These are phyloP conservation scores for Zelleria hepariella DNA, from an alignment of 2,888 invertebrate genomes.

Conservation along the genomic window DNA sequence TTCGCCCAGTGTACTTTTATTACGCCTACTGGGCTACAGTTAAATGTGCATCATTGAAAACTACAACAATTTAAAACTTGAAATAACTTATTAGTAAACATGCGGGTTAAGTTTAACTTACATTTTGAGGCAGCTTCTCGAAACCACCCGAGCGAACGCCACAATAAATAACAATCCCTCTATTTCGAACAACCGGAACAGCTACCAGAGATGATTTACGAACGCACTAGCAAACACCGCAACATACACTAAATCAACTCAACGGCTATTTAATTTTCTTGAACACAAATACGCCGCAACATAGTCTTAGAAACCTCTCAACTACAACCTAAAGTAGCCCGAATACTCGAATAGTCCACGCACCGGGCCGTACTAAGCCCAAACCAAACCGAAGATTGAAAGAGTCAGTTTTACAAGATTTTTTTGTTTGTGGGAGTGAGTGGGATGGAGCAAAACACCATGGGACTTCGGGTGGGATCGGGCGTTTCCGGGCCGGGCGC, in stretches of 20 bases:
- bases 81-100: neutral
- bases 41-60: too few relatives aligned
- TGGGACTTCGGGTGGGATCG: slow-evolving; percentile 54
- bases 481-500: slow-evolving; percentile 40
- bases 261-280: neutral
- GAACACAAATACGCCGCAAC: neutral
- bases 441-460: slow-evolving; percentile 44
- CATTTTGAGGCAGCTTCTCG: neutral
- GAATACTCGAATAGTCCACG: neutral
- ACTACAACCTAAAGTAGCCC: neutral
- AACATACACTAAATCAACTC: neutral
- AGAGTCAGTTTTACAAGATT: slow-evolving; percentile 21
- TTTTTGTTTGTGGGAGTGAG: slow-evolving; percentile 55
- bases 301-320: neutral
- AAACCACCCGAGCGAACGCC: neutral
- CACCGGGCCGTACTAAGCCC: neutral
- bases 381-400: neutral
- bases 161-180: neutral
- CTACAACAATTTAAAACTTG: too few relatives aligned
- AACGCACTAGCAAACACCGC: neutral
- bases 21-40: too few relatives aligned
- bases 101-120: neutral
- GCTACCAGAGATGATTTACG: neutral
- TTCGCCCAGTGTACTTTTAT: too few relatives aligned
- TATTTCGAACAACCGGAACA: neutral